These are phyloP conservation scores for Atta texana DNA, from an alignment of 1,140 invertebrate genomes.

Conservation along the genomic window DNA sequence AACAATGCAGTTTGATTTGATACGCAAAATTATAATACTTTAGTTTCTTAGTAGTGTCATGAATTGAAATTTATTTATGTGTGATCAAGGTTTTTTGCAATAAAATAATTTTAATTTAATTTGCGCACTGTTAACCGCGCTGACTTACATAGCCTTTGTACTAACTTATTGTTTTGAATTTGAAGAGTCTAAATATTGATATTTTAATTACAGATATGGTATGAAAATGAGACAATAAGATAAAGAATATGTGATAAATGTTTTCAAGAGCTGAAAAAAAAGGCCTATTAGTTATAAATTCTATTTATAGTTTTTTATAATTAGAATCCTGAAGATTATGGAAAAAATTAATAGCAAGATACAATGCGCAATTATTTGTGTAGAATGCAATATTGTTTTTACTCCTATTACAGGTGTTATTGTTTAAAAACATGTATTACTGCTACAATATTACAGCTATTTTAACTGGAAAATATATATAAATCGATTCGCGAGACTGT, in stretches of 20 bases:
- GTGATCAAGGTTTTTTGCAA: too few relatives aligned
- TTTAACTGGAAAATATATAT: neutral
- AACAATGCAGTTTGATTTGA: too few relatives aligned
- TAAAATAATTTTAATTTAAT: too few relatives aligned
- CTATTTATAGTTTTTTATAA: neutral
- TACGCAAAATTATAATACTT: too few relatives aligned
- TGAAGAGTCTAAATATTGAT: too few relatives aligned
- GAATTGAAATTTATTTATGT: too few relatives aligned
- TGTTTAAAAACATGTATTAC: neutral
- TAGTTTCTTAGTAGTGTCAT: too few relatives aligned
- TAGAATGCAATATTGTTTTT: neutral
- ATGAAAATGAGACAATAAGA: neutral
- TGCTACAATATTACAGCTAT: neutral
- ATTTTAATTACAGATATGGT: too few relatives aligned
- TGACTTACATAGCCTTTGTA: too few relatives aligned
- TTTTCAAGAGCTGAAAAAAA: neutral
- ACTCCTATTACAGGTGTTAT: neutral
- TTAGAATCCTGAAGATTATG: neutral
- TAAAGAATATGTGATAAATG: neutral
- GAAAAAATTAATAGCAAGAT: neutral
- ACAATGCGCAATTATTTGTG: too few relatives aligned
- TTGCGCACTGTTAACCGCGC: too few relatives aligned
- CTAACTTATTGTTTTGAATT: too few relatives aligned
- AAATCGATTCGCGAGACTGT: constrained; percentile 18
- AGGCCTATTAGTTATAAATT: neutral